These are phyloP conservation scores for Sardinella longiceps DNA, from an alignment of 2,797 vertebrate species.

Conservation along the genomic window DNA sequence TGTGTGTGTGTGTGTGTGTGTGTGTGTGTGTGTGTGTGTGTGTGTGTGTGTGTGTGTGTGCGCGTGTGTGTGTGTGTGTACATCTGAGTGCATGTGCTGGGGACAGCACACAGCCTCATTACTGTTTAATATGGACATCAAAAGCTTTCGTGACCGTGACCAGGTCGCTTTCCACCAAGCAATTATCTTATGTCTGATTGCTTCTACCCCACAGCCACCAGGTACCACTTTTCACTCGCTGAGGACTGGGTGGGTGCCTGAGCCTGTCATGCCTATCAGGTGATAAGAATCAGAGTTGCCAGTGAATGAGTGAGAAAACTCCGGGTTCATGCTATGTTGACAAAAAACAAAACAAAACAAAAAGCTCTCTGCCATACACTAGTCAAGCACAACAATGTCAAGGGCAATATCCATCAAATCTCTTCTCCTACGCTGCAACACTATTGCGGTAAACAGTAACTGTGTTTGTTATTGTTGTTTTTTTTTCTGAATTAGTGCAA, in stretches of 20 bases:
- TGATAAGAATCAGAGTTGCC: not conserved
- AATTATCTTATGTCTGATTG: not conserved
- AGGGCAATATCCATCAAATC: constrained; percentile 7
- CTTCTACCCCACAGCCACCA: not conserved
- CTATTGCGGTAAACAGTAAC: not conserved
- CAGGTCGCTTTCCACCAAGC: not conserved
- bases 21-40: constrained; percentile 3
- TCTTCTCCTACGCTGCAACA: not conserved
- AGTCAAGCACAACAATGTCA: constrained; percentile 9
- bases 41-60: constrained; percentile 56
- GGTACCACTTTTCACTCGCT: not conserved
- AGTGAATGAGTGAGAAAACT: not conserved
- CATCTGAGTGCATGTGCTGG: not conserved
- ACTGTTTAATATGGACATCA: constrained; percentile 39
- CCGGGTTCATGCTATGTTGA: not conserved
- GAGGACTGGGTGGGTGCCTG: not conserved
- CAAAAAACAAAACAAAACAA: not conserved
- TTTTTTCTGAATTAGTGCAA: not conserved
- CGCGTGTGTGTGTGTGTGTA: not conserved
- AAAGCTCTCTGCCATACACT: not conserved
- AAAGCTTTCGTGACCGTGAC: constrained; percentile 29
- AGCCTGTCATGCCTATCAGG: not conserved
- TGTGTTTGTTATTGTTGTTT: not conserved
- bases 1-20: not conserved
- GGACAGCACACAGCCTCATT: constrained; percentile 51